These are phyloP conservation scores for Erannis defoliaria DNA, from an alignment of 2,888 invertebrate species.

Conservation along the genomic window DNA sequence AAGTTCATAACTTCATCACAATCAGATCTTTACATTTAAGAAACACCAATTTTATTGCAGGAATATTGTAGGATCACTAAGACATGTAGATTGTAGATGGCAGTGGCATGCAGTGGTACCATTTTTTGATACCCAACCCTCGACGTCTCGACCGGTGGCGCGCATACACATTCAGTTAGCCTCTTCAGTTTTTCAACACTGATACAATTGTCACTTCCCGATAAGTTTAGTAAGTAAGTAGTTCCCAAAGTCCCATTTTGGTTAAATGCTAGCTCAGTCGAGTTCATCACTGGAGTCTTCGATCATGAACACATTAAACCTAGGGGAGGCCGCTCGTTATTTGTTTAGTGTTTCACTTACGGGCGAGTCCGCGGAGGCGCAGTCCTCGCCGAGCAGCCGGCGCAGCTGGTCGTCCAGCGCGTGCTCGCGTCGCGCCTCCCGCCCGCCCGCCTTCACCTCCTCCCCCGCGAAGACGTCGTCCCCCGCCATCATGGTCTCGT, in stretches of 20 bases:
- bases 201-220: slow-evolving; percentile 6
- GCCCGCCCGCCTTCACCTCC: slow-evolving; percentile 55
- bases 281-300: slow-evolving; percentile 36
- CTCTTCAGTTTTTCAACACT: slow-evolving; percentile 47
- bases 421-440: slow-evolving; percentile 59
- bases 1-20: slow-evolving; percentile 7
- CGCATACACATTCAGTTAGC: slow-evolving; percentile 49
- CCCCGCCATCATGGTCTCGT: slow-evolving; percentile 79
- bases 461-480: slow-evolving; percentile 75
- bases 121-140: background rate
- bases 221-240: slow-evolving; percentile 2
- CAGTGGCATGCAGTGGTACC: background rate
- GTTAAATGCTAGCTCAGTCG: slow-evolving; percentile 19
- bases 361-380: slow-evolving; percentile 69
- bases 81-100: background rate
- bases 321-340: slow-evolving; percentile 65
- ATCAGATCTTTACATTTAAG: slow-evolving; percentile 26
- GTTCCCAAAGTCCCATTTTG: slow-evolving; percentile 3
- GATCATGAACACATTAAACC: slow-evolving; percentile 31
- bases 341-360: slow-evolving; percentile 75
- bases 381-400: slow-evolving; percentile 73
- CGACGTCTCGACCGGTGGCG: slow-evolving; percentile 13
- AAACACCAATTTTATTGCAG: background rate
- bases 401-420: slow-evolving; percentile 71
- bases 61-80: background rate